Percentiles rank a stretch among this genome's conserved stretches.
Conservation (phyloP, 2,113 vertebrate genomes). For the Ahaetulla prasina region DNA sequence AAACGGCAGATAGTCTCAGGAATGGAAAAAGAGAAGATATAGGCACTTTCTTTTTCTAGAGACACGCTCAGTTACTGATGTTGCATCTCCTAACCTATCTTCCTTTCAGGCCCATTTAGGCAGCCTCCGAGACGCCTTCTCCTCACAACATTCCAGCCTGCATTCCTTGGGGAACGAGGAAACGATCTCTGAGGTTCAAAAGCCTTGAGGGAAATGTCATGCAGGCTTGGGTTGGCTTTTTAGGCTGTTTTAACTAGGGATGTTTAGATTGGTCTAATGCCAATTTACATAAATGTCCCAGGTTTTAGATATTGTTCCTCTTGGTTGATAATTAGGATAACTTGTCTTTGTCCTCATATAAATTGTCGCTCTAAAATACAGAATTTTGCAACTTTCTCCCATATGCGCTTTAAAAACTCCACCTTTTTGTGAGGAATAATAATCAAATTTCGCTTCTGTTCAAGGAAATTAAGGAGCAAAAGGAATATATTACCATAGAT, state of each 20-base stretch:
- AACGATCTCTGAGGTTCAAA: background rate
- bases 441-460: background rate
- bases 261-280: background rate
- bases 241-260: background rate
- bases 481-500: background rate
- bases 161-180: conserved; percentile 5
- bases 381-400: background rate
- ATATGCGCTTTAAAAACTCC: background rate
- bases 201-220: conserved; percentile 14
- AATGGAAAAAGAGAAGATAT: background rate
- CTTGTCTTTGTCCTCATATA: background rate
- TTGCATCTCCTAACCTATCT: background rate
- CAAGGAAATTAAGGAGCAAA: background rate
- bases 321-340: background rate
- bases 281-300: background rate
- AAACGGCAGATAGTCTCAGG: background rate
- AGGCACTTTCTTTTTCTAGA: background rate
- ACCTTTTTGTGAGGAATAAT: background rate
- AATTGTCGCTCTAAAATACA: background rate
- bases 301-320: background rate
- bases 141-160: conserved; percentile 8
- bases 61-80: conserved; percentile 13
- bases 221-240: background rate
- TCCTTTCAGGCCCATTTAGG: background rate
- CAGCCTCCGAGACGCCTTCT: conserved; percentile 22